Base-by-base conservation (phyloP, 2,797 vertebrate species). In the Pelobates cultripes region DNA sequence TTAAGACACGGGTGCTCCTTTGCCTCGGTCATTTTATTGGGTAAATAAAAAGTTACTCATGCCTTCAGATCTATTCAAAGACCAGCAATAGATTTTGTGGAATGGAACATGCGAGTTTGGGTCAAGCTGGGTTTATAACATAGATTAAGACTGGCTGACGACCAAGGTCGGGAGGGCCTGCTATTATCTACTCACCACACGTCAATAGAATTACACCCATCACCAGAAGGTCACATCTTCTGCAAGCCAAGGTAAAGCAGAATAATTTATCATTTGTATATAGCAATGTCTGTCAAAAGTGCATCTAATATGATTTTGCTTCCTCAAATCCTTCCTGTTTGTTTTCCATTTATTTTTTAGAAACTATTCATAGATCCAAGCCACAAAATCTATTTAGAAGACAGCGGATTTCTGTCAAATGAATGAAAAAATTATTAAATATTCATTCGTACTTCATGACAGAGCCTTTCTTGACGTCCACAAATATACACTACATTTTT, bases 101-200 rank as follows among this genome's bases (percentile, higher is more conserved):
- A 2, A 51, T 43, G 57, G 51, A 60, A 80, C 45, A 69, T 74
- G 44, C 60, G 51, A 45, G 53, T 70, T 75, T 45, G 73, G 73
- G 73, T 81, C 79, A 80, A 81, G 73, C 73, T 51, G 79, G 72
- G 79, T 81, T 81, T 81, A 81, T 60, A 81, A 75, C 73, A 60
- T 64, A 81, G 73, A 75, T 81, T 81, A 81, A 70, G 5, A 28
- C 28, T 66, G 63, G 28, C 73, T 61, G 44, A 60, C 3, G 44
- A 64, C 66, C 75, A 71, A 71, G 5, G 66, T 9, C 17, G 2
- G 75, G 68, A 81, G 55, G 79, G 28, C 73, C 74, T 75, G 72
- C 74, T 66, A 70, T 70, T 64, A 57, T 64, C 73, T 70, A n/a
- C 70, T 76, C 67, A 64, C 69, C 67, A 71, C 67, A 73, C 70